Base-by-base conservation (phyloP, 2,797 vertebrate species). In the Holocentrus rufus region DNA sequence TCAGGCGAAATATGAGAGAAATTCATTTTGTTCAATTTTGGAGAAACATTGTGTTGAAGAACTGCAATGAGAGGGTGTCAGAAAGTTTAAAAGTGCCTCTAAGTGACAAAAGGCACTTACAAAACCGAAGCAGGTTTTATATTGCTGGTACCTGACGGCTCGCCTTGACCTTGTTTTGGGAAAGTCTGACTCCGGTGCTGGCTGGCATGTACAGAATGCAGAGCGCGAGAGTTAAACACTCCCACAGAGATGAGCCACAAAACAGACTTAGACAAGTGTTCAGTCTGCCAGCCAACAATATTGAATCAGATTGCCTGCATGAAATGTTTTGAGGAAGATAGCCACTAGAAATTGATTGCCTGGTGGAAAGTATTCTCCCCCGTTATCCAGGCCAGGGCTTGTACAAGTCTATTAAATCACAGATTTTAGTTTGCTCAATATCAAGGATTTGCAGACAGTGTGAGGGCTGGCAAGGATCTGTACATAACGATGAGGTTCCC, bases 21-120 rank as follows among this genome's bases (percentile, higher is more conserved):
- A 67, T 22, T n/a, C 7, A 61, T 66, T 69, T 74, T 44, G 5
- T 36, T 69, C 49, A 69, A 18, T 67, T 83, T 71, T 57, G 7
- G 25, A 36, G 64, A 75, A 69, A 30, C 27, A 13, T 56, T 23
- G 39, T 34, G 23, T 30, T 72, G 25, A 65, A 10, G 52, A 78
- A 49, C 20, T 20, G 2, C 18, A 44, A 36, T 25, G 44, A 65
- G 44, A 4, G 55, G 55, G 31, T 30, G 55, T 34, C 15, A 31
- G 57, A 65, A 76, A 72, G 71, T 80, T 60, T 50, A 6, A 15
- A 62, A 2, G 49, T 65, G 30, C 69, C 57, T 65, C 25, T 14
- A 17, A 54, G 39, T 62, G 67, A 79, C 18, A 31, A 74, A 75
- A 69, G 30, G 13, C 2, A 7, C 22, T 55, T 15, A 23, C 47